Conservation (phyloP, 53 echinoderm and acorn worm species). For the Echinometra lucunter region DNA sequence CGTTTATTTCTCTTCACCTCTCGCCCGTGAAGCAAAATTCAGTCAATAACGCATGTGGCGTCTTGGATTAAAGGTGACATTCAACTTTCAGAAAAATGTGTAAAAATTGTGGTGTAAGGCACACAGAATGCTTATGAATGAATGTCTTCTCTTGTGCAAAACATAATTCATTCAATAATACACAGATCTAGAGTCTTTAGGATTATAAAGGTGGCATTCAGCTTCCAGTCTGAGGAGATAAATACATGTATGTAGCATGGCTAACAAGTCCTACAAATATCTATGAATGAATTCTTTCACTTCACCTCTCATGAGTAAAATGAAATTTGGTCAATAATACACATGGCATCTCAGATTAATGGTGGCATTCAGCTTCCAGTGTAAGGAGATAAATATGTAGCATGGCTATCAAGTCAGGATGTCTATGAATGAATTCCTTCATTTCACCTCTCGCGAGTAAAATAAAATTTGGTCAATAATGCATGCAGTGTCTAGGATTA, state of each 20-base stretch:
- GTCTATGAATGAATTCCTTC: neutral
- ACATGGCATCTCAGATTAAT: neutral
- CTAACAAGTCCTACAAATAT: neutral
- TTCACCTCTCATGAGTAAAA: neutral
- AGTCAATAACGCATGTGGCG: constrained; percentile 31
- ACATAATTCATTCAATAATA: too few relatives aligned
- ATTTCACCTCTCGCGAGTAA: neutral
- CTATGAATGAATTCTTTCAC: neutral
- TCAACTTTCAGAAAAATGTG: neutral
- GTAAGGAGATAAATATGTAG: neutral
- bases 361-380: neutral
- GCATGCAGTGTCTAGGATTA: too few relatives aligned
- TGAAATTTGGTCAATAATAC: neutral
- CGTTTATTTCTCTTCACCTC: constrained; percentile 40
- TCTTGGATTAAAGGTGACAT: constrained; percentile 31
- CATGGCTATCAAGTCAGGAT: neutral
- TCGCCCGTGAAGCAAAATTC: neutral
- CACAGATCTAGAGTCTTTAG: too few relatives aligned
- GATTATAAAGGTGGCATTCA: too few relatives aligned
- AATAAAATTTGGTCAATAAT: too few relatives aligned
- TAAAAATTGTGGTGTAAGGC: neutral
- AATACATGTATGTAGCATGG: too few relatives aligned
- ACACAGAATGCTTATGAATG: too few relatives aligned
- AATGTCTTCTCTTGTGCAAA: too few relatives aligned
- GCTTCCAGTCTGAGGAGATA: too few relatives aligned